Base-by-base conservation (phyloP, 2,113 vertebrate species). In the Actinemys pallida region DNA sequence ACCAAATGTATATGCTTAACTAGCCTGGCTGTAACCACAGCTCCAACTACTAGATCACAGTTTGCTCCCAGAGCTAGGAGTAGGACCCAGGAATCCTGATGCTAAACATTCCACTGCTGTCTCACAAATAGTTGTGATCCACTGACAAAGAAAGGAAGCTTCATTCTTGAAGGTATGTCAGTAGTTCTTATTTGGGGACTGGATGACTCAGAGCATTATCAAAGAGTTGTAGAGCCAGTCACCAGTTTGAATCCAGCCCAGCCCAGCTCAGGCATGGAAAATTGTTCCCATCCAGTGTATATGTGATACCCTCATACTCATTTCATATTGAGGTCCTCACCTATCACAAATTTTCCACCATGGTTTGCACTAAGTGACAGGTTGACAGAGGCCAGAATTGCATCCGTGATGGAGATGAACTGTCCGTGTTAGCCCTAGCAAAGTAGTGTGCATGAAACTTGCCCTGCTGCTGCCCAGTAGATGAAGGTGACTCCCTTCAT, bases 271-370 rank as follows among this genome's bases (percentile, higher is more conserved):
- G 4, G 57, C 62, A 59, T 16, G 50, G 57, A 76, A 69, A 31
- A 5, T 10, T 83, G 69, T 81, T 72, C 14, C 59, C 76, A 22
- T 8, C 0, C 1, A 57, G 13, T 17, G n/a, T 3, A 0, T 31
- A 72, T 75, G n/a, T 81, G 35, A 72, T 72, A 10, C 4, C 56
- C 57, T 50, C 42, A 22, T 7, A 0, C 2, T 14, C 39, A 87
- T 5, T 6, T 54, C 82, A 31, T 76, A 42, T 1, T 42, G 8
- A 29, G 39, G 87, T 19, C 59, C 53, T 39, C n/a, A 54, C 1
- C 4, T 59, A 1, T 5, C 56, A 35, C 42, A 5, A 57, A 79
- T 12, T 56, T 82, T 1, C 8, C 2, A 12, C 13, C 82, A 24
- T 94, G 80, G 29, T 49, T 83, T 92, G 62, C 17, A 80, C 54